A percentile compares a stretch with the other conserved stretches of the same genome.
These are phyloP conservation scores for Bombus confusus DNA, from an alignment of 1,140 invertebrate genomes.

Conservation along the genomic window DNA sequence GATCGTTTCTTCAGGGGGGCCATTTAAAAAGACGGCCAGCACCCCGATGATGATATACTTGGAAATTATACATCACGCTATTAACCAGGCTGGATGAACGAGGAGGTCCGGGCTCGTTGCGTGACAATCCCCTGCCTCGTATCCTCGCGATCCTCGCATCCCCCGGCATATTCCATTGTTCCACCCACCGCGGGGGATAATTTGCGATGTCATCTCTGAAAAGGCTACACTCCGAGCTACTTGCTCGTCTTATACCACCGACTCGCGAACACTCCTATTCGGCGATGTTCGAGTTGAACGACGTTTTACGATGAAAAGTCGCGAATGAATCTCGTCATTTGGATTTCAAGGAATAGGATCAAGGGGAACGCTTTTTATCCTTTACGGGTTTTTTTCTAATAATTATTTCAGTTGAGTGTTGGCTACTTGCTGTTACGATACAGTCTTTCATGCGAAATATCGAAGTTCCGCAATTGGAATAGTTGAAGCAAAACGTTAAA, in stretches of 20 bases:
- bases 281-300: not conserved
- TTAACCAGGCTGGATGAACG: not conserved
- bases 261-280: not conserved
- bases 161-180: not conserved
- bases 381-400: too few species aligned
- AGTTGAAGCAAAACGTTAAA: too few species aligned
- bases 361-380: too few species aligned
- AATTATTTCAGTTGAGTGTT: too few species aligned
- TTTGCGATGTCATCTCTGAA: conserved; percentile 9
- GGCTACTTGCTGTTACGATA: too few species aligned
- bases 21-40: conserved; percentile 56
- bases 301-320: not conserved
- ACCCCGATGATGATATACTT: conserved; percentile 51
- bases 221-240: not conserved
- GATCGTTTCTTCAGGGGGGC: conserved; percentile 14
- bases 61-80: conserved; percentile 53
- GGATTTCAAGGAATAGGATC: too few species aligned
- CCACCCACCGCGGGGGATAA: not conserved
- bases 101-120: not conserved
- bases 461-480: too few species aligned
- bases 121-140: not conserved
- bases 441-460: too few species aligned
- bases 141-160: not conserved
- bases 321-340: not conserved
- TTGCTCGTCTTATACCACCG: not conserved